A percentile compares a stretch with the other conserved stretches of the same genome.
Conservation (phyloP, 2,797 vertebrate genomes). For the Anguilla obscura region DNA sequence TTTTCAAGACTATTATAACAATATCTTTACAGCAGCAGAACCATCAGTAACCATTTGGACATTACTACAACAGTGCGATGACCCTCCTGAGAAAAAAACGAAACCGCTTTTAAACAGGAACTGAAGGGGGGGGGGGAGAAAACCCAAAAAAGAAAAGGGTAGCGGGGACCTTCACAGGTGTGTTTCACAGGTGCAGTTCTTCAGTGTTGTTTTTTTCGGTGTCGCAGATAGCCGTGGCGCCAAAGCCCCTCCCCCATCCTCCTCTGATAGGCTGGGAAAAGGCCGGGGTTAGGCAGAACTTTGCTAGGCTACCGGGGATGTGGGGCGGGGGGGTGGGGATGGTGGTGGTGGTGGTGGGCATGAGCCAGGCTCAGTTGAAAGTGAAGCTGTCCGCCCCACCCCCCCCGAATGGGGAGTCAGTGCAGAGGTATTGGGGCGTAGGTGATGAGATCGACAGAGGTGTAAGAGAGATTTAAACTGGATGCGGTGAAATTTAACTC, state of each 20-base stretch:
- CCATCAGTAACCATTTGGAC: conserved; percentile 84
- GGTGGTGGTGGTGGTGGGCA: background rate
- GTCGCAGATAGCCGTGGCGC: background rate
- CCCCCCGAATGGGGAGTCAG: conserved; percentile 48
- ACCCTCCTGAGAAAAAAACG: conserved; percentile 84
- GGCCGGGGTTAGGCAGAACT: conserved; percentile 41
- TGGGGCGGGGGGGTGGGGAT: background rate
- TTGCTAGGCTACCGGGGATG: conserved; percentile 65
- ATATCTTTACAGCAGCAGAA: conserved; percentile 85
- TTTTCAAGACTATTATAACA: conserved; percentile 47
- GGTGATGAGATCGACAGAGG: conserved; percentile 15
- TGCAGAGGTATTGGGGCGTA: background rate
- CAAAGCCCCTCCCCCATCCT: background rate
- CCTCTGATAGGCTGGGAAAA: conserved; percentile 11
- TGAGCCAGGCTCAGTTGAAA: conserved; percentile 25
- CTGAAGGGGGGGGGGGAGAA: conserved; percentile 51
- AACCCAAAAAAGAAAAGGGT: conserved; percentile 56
- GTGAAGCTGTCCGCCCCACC: conserved; percentile 63
- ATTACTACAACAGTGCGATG: conserved; percentile 89
- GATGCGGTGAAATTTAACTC: conserved; percentile 77
- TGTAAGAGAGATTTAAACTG: conserved; percentile 59
- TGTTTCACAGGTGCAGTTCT: conserved; percentile 64
- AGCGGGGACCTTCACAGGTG: conserved; percentile 64
- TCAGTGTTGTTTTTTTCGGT: conserved; percentile 66
- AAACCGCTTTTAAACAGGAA: conserved; percentile 63